Evolutionary conservation across 2,113 vertebrate genomes (phyloP), one percentile per base, ranked within the genome.

Genomic region (Alexandromys fortis): DNA sequence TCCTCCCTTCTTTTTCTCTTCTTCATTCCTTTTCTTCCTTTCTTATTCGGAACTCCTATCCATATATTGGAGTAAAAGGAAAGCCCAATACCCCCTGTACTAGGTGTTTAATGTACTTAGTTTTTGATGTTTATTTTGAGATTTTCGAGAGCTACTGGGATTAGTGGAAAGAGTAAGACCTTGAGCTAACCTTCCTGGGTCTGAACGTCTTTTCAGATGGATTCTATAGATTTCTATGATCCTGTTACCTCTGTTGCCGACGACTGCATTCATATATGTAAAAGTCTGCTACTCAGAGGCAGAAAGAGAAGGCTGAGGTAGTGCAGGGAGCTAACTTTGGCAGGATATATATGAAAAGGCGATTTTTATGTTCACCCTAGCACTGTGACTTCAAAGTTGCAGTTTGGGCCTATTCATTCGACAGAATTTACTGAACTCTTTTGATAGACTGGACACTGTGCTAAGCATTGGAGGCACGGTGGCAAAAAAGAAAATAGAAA

Each of bases 1-100:
- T 22, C 7, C 24, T 14, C 6, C 17, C 1, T 35, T 22, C 12
- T 0, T 28, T 22, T 8, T 11, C 11, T 33, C 28, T 21, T 22
- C 5, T 1, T 8, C 8, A 4, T 65, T 19, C 11, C n/a, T 11
- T 35, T 11, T 42, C 8, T 12, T 7, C 58, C 61, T 30, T 19
- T 6, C 12, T 79, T 47, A 8, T 19, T 68, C n/a, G 35, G 5
- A 73, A 88, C 24, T 52, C 11, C 49, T 61, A 1, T 77, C 58
- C 52, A 1, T 77, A 63, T 38, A 45, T 21, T 55, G 67, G n/a
- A 83, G 5, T 28, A 28, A 70, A 87, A 75, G 42, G 22, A 93
- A 92, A 86, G 77, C 35, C 21, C 70, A 13, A 42, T 10, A 7
- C 28, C 55, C 30, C 78, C 26, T 81, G 11, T 35, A 33, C 8